Evolutionary conservation across 2,113 vertebrate genomes (phyloP), one percentile per base, ranked within the genome.

Genomic region (Cinclus cinclus): DNA sequence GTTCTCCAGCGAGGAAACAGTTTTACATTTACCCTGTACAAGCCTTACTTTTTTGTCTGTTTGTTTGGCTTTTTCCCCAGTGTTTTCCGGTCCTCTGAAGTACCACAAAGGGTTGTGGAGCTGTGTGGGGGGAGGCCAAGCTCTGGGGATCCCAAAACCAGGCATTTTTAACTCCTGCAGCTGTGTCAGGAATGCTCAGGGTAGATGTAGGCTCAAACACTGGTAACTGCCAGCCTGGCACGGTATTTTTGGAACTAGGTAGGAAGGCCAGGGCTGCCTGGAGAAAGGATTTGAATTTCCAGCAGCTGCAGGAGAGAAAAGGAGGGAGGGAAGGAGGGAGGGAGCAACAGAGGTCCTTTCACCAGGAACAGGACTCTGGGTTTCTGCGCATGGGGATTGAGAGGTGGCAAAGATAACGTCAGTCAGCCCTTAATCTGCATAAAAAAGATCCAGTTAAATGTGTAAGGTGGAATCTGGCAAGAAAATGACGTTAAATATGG

Each of bases 371-470:
- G 90, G 91, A 94, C 96, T 96, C 94, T 96, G 96, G 85, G 55
- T 94, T 95, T 92, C 95, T 96, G 94, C 92, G 95, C 96, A 96
- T 91, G 92, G 92, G 96, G 94, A 97, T 6, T 97, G 96, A 95
- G 95, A 95, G 93, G 94, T 95, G 94, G 94, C 91, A 97, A 95
- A 96, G 89, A 96, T 91, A 96, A 95, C 94, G 95, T 97, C 95
- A 96, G 94, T 95, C 90, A 97, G 95, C 91, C 83, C 95, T 94
- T 96, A 90, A 97, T 95, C 95, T 97, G 96, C 96, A 97, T 96
- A 80, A 95, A 97, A 95, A 96, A 97, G 87, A 96, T 95, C 95
- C 90, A 95, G 96, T 97, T 97, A 97, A 97, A 97, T 52, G 94
- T 92, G 96, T 78, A 96, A 91, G 88, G 94, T 97, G 96, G 79